These are phyloP conservation scores for Ancistrus triradiatus DNA, from an alignment of 2,113 vertebrate genomes.

Conservation along the genomic window DNA sequence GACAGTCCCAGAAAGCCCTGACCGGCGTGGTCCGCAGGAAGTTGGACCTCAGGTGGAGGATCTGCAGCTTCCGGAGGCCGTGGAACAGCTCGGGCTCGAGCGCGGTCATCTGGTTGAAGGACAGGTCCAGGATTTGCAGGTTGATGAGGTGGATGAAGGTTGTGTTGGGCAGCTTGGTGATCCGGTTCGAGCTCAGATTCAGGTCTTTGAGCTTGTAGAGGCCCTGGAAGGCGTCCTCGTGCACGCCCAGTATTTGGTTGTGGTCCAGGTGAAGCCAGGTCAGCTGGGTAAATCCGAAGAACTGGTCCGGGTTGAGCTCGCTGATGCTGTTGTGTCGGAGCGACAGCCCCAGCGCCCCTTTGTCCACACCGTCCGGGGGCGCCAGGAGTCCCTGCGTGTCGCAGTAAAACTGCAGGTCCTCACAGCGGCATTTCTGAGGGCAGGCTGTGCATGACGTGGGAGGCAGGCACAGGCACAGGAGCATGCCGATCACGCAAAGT, in stretches of 20 bases:
- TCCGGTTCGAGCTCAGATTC: slow-evolving; percentile 97
- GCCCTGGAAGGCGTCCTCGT: slow-evolving; percentile 97
- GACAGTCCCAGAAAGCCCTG: slow-evolving; percentile 96
- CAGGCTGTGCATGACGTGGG: slow-evolving; percentile 95
- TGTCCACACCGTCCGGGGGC: slow-evolving; percentile 95
- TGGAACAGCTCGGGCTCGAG: slow-evolving; percentile 96
- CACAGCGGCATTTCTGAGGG: slow-evolving; percentile 99
- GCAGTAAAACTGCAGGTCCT: slow-evolving; percentile 99
- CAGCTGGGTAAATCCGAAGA: slow-evolving; percentile 96
- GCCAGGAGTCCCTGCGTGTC: slow-evolving; percentile 97
- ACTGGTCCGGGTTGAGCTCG: slow-evolving; percentile 94
- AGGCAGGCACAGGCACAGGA: slow-evolving; percentile 95
- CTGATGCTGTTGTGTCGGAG: slow-evolving; percentile 96
- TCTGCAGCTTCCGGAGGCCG: slow-evolving; percentile 95
- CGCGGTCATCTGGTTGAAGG: slow-evolving; percentile 96
- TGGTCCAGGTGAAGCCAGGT: slow-evolving; percentile 98
- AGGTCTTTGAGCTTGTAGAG: slow-evolving; percentile 98
- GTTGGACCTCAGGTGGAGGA: slow-evolving; percentile 94
- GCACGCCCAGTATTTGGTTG: slow-evolving; percentile 94
- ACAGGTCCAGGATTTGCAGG: slow-evolving; percentile 96
- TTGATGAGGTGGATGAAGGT: slow-evolving; percentile 99
- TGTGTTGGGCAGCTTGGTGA: slow-evolving; percentile 98
- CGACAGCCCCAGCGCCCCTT: slow-evolving; percentile 94
- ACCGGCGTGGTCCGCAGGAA: slow-evolving; percentile 95
- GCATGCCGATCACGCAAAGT: slow-evolving; percentile 97